These are phyloP conservation scores for Stramonita haemastoma DNA, from an alignment of 2,888 invertebrate species.

Conservation along the genomic window DNA sequence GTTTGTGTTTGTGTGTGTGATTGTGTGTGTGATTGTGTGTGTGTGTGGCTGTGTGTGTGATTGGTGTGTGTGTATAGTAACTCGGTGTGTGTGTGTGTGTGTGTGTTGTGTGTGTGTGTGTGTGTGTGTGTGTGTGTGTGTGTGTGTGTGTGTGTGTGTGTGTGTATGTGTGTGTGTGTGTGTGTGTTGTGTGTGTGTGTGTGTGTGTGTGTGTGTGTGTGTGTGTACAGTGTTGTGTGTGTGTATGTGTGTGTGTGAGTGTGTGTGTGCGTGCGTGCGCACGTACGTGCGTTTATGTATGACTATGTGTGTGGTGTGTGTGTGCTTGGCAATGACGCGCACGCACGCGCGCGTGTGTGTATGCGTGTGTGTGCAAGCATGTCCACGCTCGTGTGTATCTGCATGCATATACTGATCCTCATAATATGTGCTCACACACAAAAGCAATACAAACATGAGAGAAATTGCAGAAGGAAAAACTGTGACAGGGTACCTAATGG, in stretches of 20 bases:
- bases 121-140: neutral
- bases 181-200: neutral
- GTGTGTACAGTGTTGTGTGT: neutral
- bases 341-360: neutral
- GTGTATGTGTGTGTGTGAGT: neutral
- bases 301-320: neutral
- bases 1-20: neutral
- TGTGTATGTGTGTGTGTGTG: neutral
- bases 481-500: no score
- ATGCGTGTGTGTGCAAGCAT: neutral
- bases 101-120: neutral
- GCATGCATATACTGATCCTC: no score
- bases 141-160: neutral
- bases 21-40: neutral
- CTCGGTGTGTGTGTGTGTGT: neutral
- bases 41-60: neutral
- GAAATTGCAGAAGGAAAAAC: no score
- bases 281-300: neutral
- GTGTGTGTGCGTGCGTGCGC: neutral
- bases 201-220: neutral
- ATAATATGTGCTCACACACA: no score
- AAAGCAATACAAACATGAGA: no score
- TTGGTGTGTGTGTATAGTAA: slow-evolving; percentile 1
- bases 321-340: neutral
- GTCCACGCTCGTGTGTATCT: no score